These are phyloP conservation scores for Harmothoe impar DNA, from an alignment of 2,888 invertebrate species.

Conservation along the genomic window DNA sequence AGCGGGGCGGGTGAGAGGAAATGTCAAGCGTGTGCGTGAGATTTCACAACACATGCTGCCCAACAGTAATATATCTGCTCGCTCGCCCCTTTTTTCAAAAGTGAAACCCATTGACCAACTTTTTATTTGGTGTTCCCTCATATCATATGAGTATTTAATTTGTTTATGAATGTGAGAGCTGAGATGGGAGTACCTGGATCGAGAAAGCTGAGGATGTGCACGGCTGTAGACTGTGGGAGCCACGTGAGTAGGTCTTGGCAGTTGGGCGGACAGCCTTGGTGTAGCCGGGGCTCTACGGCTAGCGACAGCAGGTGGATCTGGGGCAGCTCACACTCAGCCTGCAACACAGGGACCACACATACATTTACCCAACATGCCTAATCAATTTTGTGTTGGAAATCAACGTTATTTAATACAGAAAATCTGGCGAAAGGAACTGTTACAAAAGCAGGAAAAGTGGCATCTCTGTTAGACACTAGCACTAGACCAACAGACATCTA, in stretches of 20 bases:
- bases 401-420: no score
- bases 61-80: slow-evolving; percentile 80
- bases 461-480: no score
- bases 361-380: slow-evolving; percentile 73
- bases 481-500: no score
- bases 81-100: no score
- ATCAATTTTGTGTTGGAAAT: neutral
- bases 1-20: no score
- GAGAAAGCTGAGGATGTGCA: slow-evolving; percentile 83
- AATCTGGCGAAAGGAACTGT: no score
- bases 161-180: no score
- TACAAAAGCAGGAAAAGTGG: no score
- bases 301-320: slow-evolving; percentile 84
- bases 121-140: no score
- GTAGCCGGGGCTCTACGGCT: slow-evolving; percentile 81
- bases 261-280: slow-evolving; percentile 84
- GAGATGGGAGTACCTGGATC: slow-evolving; percentile 82
- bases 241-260: slow-evolving; percentile 84
- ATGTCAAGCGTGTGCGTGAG: no score
- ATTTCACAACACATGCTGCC: slow-evolving; percentile 79
- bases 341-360: slow-evolving; percentile 66
- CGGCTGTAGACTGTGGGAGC: slow-evolving; percentile 82
- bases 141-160: no score
- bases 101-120: no score
- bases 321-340: slow-evolving; percentile 82